Conservation (phyloP, 2,797 vertebrate genomes). For the Orestias chungarensis region DNA sequence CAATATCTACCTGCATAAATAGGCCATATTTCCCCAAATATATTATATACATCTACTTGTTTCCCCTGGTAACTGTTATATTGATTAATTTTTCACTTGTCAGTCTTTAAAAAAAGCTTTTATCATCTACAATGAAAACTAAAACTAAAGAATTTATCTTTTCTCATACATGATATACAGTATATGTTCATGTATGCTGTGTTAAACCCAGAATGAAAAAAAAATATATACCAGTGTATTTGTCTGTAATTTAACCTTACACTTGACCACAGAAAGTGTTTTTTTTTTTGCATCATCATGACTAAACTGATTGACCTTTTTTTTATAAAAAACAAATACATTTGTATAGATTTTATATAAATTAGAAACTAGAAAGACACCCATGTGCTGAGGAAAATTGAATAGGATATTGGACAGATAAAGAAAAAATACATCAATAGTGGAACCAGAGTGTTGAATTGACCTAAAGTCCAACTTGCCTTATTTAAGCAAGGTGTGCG, state of each 20-base stretch:
- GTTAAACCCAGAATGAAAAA: background rate
- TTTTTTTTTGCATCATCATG: slow-evolving; percentile 21
- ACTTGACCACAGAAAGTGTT: slow-evolving; percentile 1
- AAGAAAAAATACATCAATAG: slow-evolving; percentile 31
- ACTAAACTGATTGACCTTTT: too few relatives aligned
- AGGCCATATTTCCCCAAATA: too few relatives aligned
- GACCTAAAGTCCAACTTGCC: slow-evolving; percentile 25
- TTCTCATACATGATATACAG: too few relatives aligned
- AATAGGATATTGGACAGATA: slow-evolving; percentile 12
- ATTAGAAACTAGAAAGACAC: slow-evolving; percentile 14
- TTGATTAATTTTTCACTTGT: background rate
- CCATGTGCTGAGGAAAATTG: slow-evolving; percentile 16
- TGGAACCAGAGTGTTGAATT: slow-evolving; percentile 34
- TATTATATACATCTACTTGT: background rate
- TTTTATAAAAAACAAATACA: background rate
- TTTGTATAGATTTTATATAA: slow-evolving; percentile 12
- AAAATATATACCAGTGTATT: background rate
- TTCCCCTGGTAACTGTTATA: background rate
- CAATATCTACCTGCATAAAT: background rate
- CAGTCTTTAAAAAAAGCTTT: background rate
- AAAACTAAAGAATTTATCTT: background rate
- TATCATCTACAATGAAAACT: background rate
- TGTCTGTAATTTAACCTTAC: background rate
- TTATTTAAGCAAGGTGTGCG: slow-evolving; percentile 59
- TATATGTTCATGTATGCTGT: background rate